Percentiles rank a stretch among this genome's conserved stretches.
Evolutionary conservation across 2,888 invertebrate species (phyloP).

Genomic region (Acronicta psi): DNA sequence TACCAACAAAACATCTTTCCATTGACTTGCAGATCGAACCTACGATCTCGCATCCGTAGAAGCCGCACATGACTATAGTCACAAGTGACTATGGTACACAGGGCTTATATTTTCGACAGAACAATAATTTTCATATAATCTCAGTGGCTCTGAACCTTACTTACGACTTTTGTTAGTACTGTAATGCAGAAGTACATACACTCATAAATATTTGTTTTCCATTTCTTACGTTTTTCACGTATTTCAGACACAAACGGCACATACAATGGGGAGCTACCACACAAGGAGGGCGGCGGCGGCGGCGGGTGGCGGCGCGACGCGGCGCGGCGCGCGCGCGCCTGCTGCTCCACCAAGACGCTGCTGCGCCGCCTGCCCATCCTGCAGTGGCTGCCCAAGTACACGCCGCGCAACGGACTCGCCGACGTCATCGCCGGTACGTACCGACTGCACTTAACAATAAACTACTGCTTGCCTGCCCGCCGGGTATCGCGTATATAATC

Average conservation of each 20-base stretch:
- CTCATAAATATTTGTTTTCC: no score
- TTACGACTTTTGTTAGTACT: background rate
- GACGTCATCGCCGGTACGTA: slow-evolving; percentile 93
- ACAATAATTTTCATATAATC: no score
- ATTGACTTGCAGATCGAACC: no score
- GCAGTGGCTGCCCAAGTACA: slow-evolving; percentile 92
- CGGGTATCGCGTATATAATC: no score
- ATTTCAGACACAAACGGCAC: slow-evolving; percentile 69
- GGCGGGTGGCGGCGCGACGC: slow-evolving; percentile 69
- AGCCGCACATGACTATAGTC: no score
- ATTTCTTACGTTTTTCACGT: background rate
- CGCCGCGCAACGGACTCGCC: slow-evolving; percentile 90
- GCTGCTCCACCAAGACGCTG: slow-evolving; percentile 90
- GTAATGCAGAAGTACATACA: background rate
- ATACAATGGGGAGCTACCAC: slow-evolving; percentile 66
- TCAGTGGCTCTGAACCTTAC: no score
- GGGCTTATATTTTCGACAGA: no score
- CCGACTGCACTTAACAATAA: background rate
- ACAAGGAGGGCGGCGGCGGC: slow-evolving; percentile 50
- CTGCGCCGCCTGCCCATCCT: slow-evolving; percentile 91
- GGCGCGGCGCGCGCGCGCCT: slow-evolving; percentile 83
- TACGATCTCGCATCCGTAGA: no score
- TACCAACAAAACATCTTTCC: no score
- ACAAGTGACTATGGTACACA: no score
- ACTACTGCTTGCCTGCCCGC: no score